A percentile compares a stretch with the other conserved stretches of the same genome.
These are phyloP conservation scores for Abscondita cerata DNA, from an alignment of 2,888 invertebrate genomes.

Conservation along the genomic window DNA sequence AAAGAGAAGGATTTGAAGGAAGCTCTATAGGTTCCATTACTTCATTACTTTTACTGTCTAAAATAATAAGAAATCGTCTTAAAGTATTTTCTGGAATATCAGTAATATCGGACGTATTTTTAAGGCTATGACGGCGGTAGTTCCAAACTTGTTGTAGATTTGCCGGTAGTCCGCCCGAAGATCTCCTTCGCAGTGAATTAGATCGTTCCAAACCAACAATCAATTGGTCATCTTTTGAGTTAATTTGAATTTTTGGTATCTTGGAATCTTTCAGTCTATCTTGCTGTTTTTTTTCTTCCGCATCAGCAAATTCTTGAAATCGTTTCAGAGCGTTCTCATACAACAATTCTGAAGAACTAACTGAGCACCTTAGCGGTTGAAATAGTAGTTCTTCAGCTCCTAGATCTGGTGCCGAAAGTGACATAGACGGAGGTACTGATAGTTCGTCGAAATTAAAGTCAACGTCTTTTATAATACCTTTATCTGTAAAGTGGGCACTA, in stretches of 20 bases:
- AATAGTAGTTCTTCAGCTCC: slow-evolving; percentile 67
- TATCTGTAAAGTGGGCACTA: slow-evolving; percentile 32
- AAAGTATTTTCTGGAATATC: slow-evolving; percentile 48
- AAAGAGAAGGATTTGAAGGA: slow-evolving; percentile 20
- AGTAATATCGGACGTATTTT: slow-evolving; percentile 46
- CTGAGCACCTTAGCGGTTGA: slow-evolving; percentile 70
- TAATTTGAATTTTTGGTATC: slow-evolving; percentile 60
- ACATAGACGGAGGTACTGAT: slow-evolving; percentile 78
- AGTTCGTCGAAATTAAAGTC: slow-evolving; percentile 72
- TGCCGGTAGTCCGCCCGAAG: slow-evolving; percentile 57
- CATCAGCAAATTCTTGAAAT: slow-evolving; percentile 79
- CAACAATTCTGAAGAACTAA: slow-evolving; percentile 82
- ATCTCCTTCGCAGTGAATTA: slow-evolving; percentile 57
- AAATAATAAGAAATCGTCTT: slow-evolving; percentile 36
- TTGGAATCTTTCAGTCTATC: slow-evolving; percentile 26
- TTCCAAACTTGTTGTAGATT: slow-evolving; percentile 53
- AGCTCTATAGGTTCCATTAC: slow-evolving; percentile 3
- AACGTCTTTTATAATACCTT: slow-evolving; percentile 47
- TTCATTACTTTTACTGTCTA: slow-evolving; percentile 39
- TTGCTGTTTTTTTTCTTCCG: slow-evolving; percentile 54
- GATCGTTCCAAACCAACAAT: slow-evolving; percentile 59
- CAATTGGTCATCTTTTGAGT: slow-evolving; percentile 62
- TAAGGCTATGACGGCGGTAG: slow-evolving; percentile 53
- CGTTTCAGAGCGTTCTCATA: slow-evolving; percentile 84
- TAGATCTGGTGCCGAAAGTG: slow-evolving; percentile 82